Evolutionary conservation across 2,113 vertebrate genomes (phyloP).

Genomic region (Oenanthe melanoleuca): DNA sequence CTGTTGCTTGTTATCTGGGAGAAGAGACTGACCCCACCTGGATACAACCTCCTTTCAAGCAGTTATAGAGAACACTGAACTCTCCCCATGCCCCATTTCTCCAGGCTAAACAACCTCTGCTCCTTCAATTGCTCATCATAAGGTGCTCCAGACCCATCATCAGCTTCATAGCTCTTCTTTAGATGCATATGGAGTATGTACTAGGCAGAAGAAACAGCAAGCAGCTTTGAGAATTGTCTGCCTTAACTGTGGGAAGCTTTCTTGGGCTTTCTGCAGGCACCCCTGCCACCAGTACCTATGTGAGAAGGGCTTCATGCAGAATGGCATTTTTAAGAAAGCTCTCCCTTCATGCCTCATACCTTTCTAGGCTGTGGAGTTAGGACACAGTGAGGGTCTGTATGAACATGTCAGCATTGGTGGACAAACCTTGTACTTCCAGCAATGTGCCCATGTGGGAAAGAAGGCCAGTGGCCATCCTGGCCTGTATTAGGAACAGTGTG

Average conservation of each 20-base stretch:
- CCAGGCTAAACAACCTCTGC: not conserved
- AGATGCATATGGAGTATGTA: fast-evolving
- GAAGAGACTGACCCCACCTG: not conserved
- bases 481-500: not conserved
- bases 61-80: not conserved
- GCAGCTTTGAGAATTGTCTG: not conserved
- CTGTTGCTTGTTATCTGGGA: not conserved
- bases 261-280: not conserved
- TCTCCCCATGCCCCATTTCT: not conserved
- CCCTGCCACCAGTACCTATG: not conserved
- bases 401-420: fast-evolving
- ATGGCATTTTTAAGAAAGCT: not conserved
- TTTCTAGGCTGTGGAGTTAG: not conserved
- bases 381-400: not conserved
- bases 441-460: fast-evolving
- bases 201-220: not conserved
- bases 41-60: not conserved
- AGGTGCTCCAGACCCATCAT: not conserved
- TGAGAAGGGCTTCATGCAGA: not conserved
- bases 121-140: fast-evolving
- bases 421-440: not conserved
- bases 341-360: fast-evolving
- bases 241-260: not conserved
- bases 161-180: not conserved
- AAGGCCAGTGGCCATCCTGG: not conserved